Evolutionary conservation across 2,797 vertebrate species (phyloP).

Genomic region (Anniella stebbinsi): DNA sequence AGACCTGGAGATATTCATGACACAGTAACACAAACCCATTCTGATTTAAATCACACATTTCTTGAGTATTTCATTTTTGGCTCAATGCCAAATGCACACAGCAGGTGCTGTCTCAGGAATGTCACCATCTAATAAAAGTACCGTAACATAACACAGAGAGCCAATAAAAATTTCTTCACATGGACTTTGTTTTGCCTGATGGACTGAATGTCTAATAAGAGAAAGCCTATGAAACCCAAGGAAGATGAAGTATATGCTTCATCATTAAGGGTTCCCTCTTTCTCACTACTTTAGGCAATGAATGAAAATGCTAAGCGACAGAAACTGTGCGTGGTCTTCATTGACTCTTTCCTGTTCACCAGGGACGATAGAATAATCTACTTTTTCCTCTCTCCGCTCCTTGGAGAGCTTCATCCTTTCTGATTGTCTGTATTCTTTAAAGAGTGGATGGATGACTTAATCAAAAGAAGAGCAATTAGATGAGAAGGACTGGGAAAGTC

Average conservation of each 20-base stretch:
- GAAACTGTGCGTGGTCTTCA: slow-evolving; percentile 40
- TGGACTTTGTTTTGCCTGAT: slow-evolving; percentile 71
- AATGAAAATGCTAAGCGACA: slow-evolving; percentile 51
- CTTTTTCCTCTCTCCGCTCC: slow-evolving; percentile 40
- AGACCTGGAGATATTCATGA: slow-evolving; percentile 65
- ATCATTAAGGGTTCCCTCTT: slow-evolving; percentile 37
- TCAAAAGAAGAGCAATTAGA: slow-evolving; percentile 52
- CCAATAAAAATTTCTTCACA: slow-evolving; percentile 71
- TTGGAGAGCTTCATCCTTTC: slow-evolving; percentile 46
- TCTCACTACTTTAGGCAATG: slow-evolving; percentile 55
- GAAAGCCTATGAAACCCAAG: slow-evolving; percentile 57
- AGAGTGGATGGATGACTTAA: slow-evolving; percentile 33
- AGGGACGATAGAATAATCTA: not conserved
- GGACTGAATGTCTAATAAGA: slow-evolving; percentile 73
- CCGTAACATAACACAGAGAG: slow-evolving; percentile 76
- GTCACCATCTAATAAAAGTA: slow-evolving; percentile 77
- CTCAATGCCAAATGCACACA: slow-evolving; percentile 71
- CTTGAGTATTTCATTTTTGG: slow-evolving; percentile 76
- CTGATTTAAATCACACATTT: slow-evolving; percentile 66
- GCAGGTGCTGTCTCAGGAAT: slow-evolving; percentile 80
- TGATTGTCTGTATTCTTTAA: slow-evolving; percentile 27
- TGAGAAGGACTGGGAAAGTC: slow-evolving; percentile 2
- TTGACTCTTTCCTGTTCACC: slow-evolving; percentile 35
- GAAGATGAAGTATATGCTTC: slow-evolving; percentile 57
- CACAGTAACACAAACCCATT: slow-evolving; percentile 56